Conservation (phyloP, 2,113 vertebrate species). For the Pipa parva region DNA sequence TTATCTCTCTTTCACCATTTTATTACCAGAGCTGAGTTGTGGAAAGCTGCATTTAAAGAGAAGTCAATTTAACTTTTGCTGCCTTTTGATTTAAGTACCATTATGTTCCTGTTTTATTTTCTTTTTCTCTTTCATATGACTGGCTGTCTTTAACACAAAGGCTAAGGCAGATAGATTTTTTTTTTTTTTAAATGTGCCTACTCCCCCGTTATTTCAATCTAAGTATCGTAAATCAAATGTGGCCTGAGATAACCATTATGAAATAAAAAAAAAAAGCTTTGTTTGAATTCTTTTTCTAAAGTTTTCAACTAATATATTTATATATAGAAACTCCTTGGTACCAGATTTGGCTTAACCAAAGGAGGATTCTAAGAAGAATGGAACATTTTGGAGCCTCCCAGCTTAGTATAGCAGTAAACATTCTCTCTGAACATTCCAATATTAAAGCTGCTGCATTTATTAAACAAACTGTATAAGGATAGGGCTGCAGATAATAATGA, state of each 20-base stretch:
- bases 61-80: slow-evolving; percentile 33
- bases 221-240: slow-evolving; percentile 13
- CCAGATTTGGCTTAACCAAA: neutral
- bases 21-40: slow-evolving; percentile 26
- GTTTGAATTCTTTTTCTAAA: neutral
- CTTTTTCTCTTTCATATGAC: neutral
- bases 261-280: neutral
- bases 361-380: neutral
- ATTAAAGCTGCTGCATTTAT: too few species aligned
- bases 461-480: too few species aligned
- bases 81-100: slow-evolving; percentile 13
- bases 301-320: neutral
- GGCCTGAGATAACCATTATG: neutral
- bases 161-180: slow-evolving; percentile 23
- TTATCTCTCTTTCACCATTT: slow-evolving; percentile 30
- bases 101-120: slow-evolving; percentile 30
- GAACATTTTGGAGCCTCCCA: too few species aligned
- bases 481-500: too few species aligned
- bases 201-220: slow-evolving; percentile 1
- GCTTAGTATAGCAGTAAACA: too few species aligned
- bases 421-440: too few species aligned
- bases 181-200: slow-evolving; percentile 3
- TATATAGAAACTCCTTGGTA: neutral
- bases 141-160: slow-evolving; percentile 2
- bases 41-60: slow-evolving; percentile 22